Percentiles rank a stretch among this genome's conserved stretches.
These are phyloP conservation scores for Pseudopodoces humilis DNA, from an alignment of 2,113 vertebrate species.

Conservation along the genomic window DNA sequence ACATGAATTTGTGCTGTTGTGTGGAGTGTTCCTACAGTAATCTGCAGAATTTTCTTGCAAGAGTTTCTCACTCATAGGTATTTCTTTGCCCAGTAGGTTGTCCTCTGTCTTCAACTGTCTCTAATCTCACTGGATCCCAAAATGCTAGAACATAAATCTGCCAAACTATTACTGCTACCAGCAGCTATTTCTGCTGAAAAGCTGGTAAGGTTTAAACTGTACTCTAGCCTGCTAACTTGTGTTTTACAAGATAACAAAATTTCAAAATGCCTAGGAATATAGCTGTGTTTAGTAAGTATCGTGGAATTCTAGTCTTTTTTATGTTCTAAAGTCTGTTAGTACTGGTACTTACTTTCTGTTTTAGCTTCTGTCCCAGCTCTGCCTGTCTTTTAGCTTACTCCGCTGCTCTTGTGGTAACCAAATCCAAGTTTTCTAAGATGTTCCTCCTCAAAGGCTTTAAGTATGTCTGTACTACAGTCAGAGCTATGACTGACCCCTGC, in stretches of 20 bases:
- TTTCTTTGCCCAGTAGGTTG: not conserved
- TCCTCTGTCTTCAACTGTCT: not conserved
- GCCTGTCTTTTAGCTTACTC: fast-evolving
- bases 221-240: not conserved
- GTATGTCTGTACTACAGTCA: not conserved
- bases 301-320: not conserved
- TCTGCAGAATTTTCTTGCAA: not conserved
- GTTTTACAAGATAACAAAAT: not conserved
- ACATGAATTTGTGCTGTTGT: not conserved
- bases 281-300: not conserved
- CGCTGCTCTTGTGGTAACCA: not conserved
- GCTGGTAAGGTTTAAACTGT: not conserved
- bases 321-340: not conserved
- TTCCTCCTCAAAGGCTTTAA: not conserved
- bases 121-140: not conserved
- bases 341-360: not conserved
- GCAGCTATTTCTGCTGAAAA: not conserved
- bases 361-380: not conserved
- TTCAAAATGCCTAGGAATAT: not conserved
- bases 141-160: not conserved
- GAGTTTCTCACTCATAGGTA: not conserved
- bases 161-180: not conserved
- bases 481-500: not conserved
- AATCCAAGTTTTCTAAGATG: not conserved
- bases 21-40: not conserved